Evolutionary conservation across 2,113 vertebrate genomes (phyloP).

Genomic region (Hippocampus guttulatus): DNA sequence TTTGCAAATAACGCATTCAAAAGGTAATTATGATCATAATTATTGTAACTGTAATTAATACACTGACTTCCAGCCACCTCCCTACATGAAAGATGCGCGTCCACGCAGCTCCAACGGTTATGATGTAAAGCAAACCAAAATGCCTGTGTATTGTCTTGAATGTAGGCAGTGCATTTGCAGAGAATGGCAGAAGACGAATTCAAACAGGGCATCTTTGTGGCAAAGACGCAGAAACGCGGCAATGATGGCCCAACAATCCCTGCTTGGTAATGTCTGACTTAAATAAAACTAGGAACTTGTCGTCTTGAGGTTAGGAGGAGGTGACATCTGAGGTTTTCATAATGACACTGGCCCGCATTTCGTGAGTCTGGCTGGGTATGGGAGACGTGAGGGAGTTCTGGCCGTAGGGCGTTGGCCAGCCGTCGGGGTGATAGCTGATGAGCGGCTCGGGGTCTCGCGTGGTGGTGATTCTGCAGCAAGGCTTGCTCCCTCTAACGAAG

Average conservation of each 20-base stretch:
- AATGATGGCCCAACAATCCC: neutral
- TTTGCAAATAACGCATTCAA: neutral
- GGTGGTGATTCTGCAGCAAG: conserved; percentile 85
- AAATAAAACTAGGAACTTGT: neutral
- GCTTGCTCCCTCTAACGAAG: conserved; percentile 83
- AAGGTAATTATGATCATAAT: neutral
- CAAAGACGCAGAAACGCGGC: neutral
- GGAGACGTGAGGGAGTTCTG: conserved; percentile 53
- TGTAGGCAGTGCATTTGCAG: neutral
- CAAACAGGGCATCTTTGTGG: neutral
- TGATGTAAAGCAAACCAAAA: neutral
- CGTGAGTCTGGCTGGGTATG: conserved; percentile 66
- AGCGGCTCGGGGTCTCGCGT: conserved; percentile 78
- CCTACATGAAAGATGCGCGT: neutral
- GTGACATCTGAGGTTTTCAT: conserved; percentile 95
- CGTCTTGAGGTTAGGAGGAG: conserved; percentile 43
- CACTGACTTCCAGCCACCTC: neutral
- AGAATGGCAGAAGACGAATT: neutral
- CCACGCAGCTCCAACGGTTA: neutral
- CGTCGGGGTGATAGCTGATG: conserved; percentile 74
- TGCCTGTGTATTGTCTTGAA: neutral
- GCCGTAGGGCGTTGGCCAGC: conserved; percentile 73
- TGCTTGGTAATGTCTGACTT: conserved; percentile 10
- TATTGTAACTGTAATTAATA: neutral
- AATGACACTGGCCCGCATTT: conserved; percentile 92